Conservation (phyloP, 2,113 vertebrate species). For the Dendropsophus ebraccatus region DNA sequence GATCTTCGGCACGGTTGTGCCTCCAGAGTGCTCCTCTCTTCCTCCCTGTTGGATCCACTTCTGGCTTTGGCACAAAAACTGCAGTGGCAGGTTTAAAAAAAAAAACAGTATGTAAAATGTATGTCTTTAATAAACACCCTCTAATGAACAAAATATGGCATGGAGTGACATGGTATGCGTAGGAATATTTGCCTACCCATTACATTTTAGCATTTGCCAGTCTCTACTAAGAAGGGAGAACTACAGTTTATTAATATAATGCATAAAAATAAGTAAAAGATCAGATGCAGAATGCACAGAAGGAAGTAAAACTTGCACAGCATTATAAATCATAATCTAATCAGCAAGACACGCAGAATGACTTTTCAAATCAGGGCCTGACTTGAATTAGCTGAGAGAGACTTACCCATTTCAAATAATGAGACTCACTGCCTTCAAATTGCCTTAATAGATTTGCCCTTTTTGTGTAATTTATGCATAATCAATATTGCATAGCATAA, state of each 20-base stretch:
- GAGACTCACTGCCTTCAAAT: background rate
- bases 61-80: too few species aligned
- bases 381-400: slow-evolving; percentile 1
- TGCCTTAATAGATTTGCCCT: slow-evolving; percentile 20
- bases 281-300: background rate
- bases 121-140: too few species aligned
- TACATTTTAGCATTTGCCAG: too few species aligned
- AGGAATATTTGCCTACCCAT: background rate
- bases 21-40: too few species aligned
- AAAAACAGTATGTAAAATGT: too few species aligned
- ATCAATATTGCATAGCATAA: slow-evolving; percentile 7
- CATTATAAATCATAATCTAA: slow-evolving; percentile 11
- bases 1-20: too few species aligned
- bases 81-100: too few species aligned
- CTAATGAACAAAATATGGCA: too few species aligned
- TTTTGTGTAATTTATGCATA: slow-evolving; percentile 4
- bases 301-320: background rate
- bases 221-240: background rate
- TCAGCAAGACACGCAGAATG: slow-evolving; percentile 20
- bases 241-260: background rate
- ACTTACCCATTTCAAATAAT: slow-evolving; percentile 13
- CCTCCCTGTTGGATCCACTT: too few species aligned
- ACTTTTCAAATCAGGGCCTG: slow-evolving; percentile 20
- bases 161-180: too few species aligned
- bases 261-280: background rate